These are phyloP conservation scores for Drosophila lutescens DNA, from an alignment of 2,888 invertebrate species.

Conservation along the genomic window DNA sequence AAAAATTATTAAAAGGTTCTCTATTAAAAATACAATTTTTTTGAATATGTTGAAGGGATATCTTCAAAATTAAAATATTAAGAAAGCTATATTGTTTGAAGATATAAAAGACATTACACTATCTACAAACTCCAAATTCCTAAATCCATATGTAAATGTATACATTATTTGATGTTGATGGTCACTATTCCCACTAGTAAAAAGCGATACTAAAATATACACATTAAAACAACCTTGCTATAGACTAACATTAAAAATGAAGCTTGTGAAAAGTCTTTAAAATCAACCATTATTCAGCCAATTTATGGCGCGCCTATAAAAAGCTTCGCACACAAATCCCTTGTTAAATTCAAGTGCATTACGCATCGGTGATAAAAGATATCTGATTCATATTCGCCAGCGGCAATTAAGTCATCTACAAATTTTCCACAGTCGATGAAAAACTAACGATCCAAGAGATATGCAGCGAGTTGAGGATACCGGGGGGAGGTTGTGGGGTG, in stretches of 20 bases:
- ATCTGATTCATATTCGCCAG: constrained; percentile 28
- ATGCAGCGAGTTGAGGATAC: not conserved
- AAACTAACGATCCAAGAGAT: constrained; percentile 24
- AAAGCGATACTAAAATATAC: not conserved
- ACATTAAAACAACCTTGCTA: not conserved
- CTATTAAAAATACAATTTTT: too few relatives aligned
- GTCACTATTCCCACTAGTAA: not conserved
- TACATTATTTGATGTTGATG: not conserved
- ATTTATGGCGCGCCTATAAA: not conserved
- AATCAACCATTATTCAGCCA: not conserved
- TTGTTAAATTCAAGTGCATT: constrained; percentile 4
- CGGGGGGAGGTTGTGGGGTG: not conserved
- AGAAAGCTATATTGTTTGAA: too few relatives aligned
- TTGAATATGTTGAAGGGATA: too few relatives aligned
- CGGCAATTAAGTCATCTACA: constrained; percentile 35
- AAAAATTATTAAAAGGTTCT: too few relatives aligned
- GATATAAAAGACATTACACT: too few relatives aligned
- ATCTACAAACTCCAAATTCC: too few relatives aligned
- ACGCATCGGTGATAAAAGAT: constrained; percentile 20
- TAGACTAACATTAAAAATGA: not conserved
- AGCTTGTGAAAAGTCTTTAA: not conserved
- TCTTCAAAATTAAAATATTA: too few relatives aligned
- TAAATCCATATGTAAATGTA: not conserved
- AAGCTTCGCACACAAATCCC: constrained; percentile 9
- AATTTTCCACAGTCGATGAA: constrained; percentile 26